Percentiles rank a stretch among this genome's conserved stretches.
Evolutionary conservation across 2,113 vertebrate genomes (phyloP).

Genomic region (Cervus canadensis): DNA sequence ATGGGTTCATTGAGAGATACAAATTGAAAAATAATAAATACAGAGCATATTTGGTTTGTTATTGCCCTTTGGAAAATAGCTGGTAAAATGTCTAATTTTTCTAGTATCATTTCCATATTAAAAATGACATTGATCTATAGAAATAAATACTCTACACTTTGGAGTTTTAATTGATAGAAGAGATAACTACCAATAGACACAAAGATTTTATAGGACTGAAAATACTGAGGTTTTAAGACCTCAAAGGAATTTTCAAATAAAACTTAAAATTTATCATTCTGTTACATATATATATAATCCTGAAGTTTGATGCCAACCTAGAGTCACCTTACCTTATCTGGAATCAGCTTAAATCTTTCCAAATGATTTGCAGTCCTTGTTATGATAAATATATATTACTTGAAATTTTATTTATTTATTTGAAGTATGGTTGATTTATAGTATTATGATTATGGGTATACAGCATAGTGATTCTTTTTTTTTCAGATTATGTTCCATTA

Average conservation of each 20-base stretch:
- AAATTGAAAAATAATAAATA: conserved; percentile 60
- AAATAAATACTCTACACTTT: background rate
- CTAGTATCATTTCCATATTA: background rate
- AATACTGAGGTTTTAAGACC: background rate
- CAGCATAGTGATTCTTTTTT: background rate
- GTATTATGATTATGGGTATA: background rate
- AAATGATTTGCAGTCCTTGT: background rate
- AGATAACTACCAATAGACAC: background rate
- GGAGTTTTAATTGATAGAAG: background rate
- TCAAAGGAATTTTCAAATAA: background rate
- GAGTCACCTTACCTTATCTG: background rate
- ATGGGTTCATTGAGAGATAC: conserved; percentile 43
- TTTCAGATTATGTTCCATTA: background rate
- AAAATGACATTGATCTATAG: background rate
- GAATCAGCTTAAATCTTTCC: background rate
- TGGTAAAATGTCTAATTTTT: conserved; percentile 20
- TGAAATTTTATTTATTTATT: background rate
- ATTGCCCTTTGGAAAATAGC: conserved; percentile 25
- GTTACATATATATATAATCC: background rate
- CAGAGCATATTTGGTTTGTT: conserved; percentile 14
- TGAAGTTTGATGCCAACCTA: background rate
- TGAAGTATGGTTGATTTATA: background rate
- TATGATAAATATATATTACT: background rate
- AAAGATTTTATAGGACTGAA: background rate
- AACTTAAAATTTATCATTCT: background rate